A percentile compares a stretch with the other conserved stretches of the same genome.
phyloP scores from a whole-genome alignment of 2,797 vertebrate genomes.

The Holocentrus rufus region DNA sequence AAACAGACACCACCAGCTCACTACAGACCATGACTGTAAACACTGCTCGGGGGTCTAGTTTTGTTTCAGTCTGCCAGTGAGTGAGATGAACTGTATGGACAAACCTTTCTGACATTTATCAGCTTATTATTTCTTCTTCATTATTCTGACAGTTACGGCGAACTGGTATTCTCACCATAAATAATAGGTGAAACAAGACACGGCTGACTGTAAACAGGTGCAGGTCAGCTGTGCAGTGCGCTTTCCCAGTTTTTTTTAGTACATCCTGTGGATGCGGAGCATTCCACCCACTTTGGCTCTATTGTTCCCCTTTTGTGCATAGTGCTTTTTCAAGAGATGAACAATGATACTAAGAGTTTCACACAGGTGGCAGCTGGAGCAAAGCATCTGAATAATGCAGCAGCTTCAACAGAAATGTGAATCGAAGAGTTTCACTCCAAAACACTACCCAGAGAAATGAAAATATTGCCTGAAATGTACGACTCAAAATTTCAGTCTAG shows the following conservation, averaged over 20 bases:
- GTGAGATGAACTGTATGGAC: background rate
- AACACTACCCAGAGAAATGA: conserved; percentile 4
- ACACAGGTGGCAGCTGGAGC: background rate
- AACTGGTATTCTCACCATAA: background rate
- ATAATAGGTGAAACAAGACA: conserved; percentile 5
- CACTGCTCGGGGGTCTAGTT: background rate
- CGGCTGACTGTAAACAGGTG: conserved; percentile 4
- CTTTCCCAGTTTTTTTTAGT: conserved; percentile 11
- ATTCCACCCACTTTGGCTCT: background rate
- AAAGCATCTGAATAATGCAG: background rate
- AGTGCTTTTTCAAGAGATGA: background rate
- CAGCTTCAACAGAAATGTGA: background rate
- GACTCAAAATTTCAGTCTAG: background rate
- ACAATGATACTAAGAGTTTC: conserved; percentile 1
- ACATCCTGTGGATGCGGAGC: background rate
- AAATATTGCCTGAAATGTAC: conserved; percentile 28
- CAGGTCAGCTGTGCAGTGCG: conserved; percentile 3
- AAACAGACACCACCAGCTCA: conserved; percentile 60
- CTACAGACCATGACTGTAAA: conserved; percentile 24
- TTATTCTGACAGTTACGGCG: background rate
- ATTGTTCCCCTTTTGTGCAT: conserved; percentile 5
- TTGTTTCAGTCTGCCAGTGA: conserved; percentile 3
- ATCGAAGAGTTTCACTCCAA: conserved; percentile 7
- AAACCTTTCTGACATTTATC: background rate
- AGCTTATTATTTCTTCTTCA: background rate